These are phyloP conservation scores for Erannis defoliaria DNA, from an alignment of 2,888 invertebrate species.

Conservation along the genomic window DNA sequence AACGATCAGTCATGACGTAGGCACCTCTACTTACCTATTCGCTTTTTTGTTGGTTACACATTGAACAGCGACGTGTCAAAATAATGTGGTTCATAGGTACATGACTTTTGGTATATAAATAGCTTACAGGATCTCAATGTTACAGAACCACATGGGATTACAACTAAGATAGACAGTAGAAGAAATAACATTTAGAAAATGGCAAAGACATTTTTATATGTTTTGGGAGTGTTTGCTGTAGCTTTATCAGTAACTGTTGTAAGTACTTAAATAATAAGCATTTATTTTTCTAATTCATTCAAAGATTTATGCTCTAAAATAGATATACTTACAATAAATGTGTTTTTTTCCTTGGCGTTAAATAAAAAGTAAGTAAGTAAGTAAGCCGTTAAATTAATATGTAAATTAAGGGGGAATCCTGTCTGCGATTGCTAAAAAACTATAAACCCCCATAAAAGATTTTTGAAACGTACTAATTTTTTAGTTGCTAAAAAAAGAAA, in stretches of 20 bases:
- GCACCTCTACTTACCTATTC: too few relatives aligned
- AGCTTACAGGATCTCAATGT: conserved; percentile 6
- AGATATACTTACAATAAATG: too few relatives aligned
- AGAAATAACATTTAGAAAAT: conserved; percentile 12
- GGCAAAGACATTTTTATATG: conserved; percentile 19
- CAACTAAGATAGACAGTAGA: not conserved
- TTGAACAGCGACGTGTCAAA: conserved; percentile 14
- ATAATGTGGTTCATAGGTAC: not conserved
- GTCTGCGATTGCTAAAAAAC: too few relatives aligned
- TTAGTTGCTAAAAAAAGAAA: too few relatives aligned
- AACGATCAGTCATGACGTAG: conserved; percentile 6
- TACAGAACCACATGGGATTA: conserved; percentile 6
- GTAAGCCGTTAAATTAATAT: too few relatives aligned
- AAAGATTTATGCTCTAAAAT: too few relatives aligned
- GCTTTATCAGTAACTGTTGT: conserved; percentile 30
- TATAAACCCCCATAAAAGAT: too few relatives aligned
- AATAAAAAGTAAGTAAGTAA: too few relatives aligned
- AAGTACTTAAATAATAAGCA: conserved; percentile 12
- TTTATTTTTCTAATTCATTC: not conserved
- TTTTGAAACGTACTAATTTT: too few relatives aligned
- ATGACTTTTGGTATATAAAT: conserved; percentile 21
- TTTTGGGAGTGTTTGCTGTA: conserved; percentile 32
- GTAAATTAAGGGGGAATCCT: too few relatives aligned
- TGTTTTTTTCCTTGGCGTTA: too few relatives aligned
- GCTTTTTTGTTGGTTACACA: conserved; percentile 16